Conservation (phyloP, 2,113 vertebrate species). For the Mirza zaza region DNA sequence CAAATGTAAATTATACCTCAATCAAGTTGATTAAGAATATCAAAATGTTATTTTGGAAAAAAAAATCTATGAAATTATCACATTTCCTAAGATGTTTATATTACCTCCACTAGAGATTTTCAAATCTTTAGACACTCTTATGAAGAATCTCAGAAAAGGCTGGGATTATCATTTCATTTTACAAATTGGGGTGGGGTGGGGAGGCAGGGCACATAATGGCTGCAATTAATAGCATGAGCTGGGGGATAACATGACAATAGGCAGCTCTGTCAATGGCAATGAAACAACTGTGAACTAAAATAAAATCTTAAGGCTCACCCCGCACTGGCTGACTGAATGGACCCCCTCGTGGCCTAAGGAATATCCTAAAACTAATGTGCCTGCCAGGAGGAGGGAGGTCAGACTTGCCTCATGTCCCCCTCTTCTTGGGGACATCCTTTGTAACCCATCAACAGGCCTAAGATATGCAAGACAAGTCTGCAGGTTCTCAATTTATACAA, state of each 20-base stretch:
- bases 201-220: neutral
- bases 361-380: too few species aligned
- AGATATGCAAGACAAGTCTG: too few species aligned
- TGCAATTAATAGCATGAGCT: neutral
- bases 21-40: neutral
- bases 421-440: too few species aligned
- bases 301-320: too few species aligned
- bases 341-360: too few species aligned
- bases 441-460: too few species aligned
- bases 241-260: neutral
- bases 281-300: neutral
- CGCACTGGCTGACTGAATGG: too few species aligned
- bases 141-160: neutral
- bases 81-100: neutral
- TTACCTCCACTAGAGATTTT: neutral
- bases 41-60: neutral
- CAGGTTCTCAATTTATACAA: too few species aligned
- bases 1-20: neutral
- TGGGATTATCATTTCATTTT: neutral
- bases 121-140: neutral
- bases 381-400: too few species aligned
- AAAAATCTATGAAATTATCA: neutral
- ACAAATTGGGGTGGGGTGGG: neutral
- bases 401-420: too few species aligned
- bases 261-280: neutral